Percentiles rank a stretch among this genome's conserved stretches.
These are phyloP conservation scores for Abrostola triplasia DNA, from an alignment of 2,888 invertebrate species.

Conservation along the genomic window DNA sequence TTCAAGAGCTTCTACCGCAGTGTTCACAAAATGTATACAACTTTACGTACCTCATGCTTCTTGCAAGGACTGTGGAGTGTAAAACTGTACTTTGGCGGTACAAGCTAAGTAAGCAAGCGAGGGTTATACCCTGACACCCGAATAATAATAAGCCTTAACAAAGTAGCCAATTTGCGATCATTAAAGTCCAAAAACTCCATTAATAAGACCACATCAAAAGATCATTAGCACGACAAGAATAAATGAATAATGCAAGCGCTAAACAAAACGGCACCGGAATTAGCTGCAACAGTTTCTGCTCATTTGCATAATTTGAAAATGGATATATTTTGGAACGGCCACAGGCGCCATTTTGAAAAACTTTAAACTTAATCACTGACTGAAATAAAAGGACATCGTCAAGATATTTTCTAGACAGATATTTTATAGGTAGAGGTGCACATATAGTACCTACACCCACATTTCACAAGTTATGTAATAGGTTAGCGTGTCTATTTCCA, in stretches of 20 bases:
- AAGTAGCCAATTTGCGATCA: not conserved
- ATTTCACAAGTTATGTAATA: too few relatives aligned
- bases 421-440: too few relatives aligned
- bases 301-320: constrained; percentile 42
- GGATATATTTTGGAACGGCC: too few relatives aligned
- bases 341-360: not conserved
- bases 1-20: too few relatives aligned
- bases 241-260: constrained; percentile 44
- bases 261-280: constrained; percentile 37
- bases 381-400: constrained; percentile 9
- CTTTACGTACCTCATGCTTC: too few relatives aligned
- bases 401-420: constrained; percentile 12
- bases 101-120: too few relatives aligned
- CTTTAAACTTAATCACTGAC: constrained; percentile 21
- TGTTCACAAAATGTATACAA: too few relatives aligned
- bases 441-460: too few relatives aligned
- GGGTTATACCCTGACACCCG: too few relatives aligned
- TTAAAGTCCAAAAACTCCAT: constrained; percentile 18
- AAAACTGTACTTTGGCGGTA: not conserved
- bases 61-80: not conserved
- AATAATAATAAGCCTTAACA: not conserved
- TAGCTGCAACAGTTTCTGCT: constrained; percentile 42
- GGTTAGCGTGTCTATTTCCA: too few relatives aligned
- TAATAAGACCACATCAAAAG: constrained; percentile 39
- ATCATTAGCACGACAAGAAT: constrained; percentile 43